A percentile compares a stretch with the other conserved stretches of the same genome.
These are phyloP conservation scores for Glaucopsyche alexis DNA, from an alignment of 2,888 invertebrate species.

Conservation along the genomic window DNA sequence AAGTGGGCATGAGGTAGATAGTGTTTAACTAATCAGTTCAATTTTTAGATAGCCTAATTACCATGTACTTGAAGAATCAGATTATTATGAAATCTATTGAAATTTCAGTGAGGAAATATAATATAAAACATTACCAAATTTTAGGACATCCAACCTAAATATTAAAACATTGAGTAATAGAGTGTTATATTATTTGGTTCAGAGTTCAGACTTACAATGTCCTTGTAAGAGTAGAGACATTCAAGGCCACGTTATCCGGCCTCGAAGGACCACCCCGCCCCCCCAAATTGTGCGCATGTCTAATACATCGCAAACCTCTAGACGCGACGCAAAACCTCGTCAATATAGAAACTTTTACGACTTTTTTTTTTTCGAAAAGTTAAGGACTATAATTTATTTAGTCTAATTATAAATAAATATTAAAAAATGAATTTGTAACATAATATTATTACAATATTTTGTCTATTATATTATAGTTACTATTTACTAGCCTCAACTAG, in stretches of 20 bases:
- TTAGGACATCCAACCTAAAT: neutral
- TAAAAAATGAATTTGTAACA: too few relatives aligned
- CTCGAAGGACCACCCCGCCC: conserved; percentile 48
- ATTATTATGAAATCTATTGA: too few relatives aligned
- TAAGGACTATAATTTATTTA: too few relatives aligned
- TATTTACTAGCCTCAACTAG: too few relatives aligned
- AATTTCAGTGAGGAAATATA: too few relatives aligned
- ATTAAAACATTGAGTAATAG: neutral
- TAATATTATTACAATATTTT: too few relatives aligned
- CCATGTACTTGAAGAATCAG: too few relatives aligned
- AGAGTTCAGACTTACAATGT: conserved; percentile 13
- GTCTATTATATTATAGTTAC: too few relatives aligned
- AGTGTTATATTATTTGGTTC: conserved; percentile 13
- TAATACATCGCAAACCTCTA: conserved; percentile 35
- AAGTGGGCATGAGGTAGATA: too few relatives aligned
- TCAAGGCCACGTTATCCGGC: conserved; percentile 59
- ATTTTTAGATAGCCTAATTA: too few relatives aligned
- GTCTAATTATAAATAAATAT: too few relatives aligned
- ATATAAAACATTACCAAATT: neutral
- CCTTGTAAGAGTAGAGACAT: conserved; percentile 35
- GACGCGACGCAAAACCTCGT: neutral
- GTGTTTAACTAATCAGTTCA: too few relatives aligned
- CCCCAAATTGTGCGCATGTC: conserved; percentile 52
- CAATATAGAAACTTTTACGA: neutral
- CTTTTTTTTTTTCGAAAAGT: neutral